A percentile compares a stretch with the other conserved stretches of the same genome.
Conservation (phyloP, 2,888 invertebrate genomes). For the Isotomurus palustris region DNA sequence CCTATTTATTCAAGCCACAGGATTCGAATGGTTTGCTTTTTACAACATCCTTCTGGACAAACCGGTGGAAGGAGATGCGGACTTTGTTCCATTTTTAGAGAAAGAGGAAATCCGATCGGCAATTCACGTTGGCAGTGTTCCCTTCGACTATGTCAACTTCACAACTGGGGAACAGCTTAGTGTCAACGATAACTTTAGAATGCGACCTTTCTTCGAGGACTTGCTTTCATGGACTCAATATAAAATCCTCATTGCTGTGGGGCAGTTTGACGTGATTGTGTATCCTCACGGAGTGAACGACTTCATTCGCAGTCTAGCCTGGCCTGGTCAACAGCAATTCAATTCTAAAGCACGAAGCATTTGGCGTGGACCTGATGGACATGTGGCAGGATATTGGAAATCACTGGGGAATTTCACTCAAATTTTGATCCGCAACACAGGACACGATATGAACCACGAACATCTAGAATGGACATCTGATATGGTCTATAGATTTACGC, state of each 20-base stretch:
- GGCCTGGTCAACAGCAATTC: slow-evolving; percentile 63
- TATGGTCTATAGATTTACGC: slow-evolving; percentile 68
- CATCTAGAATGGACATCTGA: slow-evolving; percentile 74
- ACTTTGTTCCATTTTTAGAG: slow-evolving; percentile 64
- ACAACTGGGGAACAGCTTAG: slow-evolving; percentile 66
- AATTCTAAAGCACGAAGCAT: slow-evolving; percentile 61
- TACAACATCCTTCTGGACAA: too few relatives aligned
- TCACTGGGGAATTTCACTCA: slow-evolving; percentile 67
- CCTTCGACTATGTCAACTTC: slow-evolving; percentile 58
- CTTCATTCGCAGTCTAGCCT: slow-evolving; percentile 67
- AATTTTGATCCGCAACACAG: slow-evolving; percentile 70
- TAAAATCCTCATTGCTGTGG: slow-evolving; percentile 76
- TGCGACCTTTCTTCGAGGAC: too few relatives aligned
- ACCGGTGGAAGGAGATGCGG: slow-evolving; percentile 55
- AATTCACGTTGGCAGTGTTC: slow-evolving; percentile 77
- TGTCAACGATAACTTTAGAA: slow-evolving; percentile 49
- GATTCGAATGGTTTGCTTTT: too few relatives aligned
- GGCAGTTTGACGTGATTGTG: slow-evolving; percentile 86
- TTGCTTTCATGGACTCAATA: too few relatives aligned
- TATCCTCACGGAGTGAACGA: slow-evolving; percentile 80
- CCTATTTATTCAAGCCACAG: too few relatives aligned
- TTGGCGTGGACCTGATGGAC: slow-evolving; percentile 63
- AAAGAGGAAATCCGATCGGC: slow-evolving; percentile 61
- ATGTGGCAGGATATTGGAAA: slow-evolving; percentile 72
- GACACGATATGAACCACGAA: slow-evolving; percentile 77